phyloP scores from a whole-genome alignment of 1,140 invertebrate genomes.

The Drosophila pruinosa region DNA sequence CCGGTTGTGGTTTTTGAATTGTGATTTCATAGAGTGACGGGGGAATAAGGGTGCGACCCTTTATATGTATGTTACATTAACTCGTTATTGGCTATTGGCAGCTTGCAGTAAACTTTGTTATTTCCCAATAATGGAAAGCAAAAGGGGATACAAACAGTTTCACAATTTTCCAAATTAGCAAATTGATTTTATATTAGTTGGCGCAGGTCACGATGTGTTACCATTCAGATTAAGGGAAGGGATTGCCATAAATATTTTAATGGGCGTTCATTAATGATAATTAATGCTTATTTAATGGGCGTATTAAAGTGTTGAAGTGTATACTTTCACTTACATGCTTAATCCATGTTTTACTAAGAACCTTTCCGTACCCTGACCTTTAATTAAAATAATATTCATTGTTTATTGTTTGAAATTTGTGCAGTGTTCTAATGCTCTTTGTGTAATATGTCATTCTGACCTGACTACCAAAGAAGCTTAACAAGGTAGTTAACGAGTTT shows the following conservation, averaged over 20 bases:
- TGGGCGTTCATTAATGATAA: neutral
- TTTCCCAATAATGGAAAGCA: neutral
- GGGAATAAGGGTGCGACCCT: neutral
- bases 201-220: neutral
- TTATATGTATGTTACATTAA: neutral
- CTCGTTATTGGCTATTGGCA: conserved; percentile 19
- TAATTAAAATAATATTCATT: neutral
- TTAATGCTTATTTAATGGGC: neutral
- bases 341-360: too few species aligned
- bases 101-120: conserved; percentile 16
- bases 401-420: too few species aligned
- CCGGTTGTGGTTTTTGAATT: neutral
- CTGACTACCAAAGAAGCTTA: too few species aligned
- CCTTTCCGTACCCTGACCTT: neutral
- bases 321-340: too few species aligned
- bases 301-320: neutral
- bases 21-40: neutral
- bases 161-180: neutral
- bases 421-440: too few species aligned
- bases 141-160: neutral
- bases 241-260: neutral
- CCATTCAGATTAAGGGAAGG: neutral
- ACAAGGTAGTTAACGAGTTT: too few species aligned
- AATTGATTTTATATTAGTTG: neutral
- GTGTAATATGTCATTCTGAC: too few species aligned